A percentile compares a stretch with the other conserved stretches of the same genome.
These are phyloP conservation scores for Palythoa grandis DNA, from an alignment of 92 coral and sea anemone species.

Conservation along the genomic window DNA sequence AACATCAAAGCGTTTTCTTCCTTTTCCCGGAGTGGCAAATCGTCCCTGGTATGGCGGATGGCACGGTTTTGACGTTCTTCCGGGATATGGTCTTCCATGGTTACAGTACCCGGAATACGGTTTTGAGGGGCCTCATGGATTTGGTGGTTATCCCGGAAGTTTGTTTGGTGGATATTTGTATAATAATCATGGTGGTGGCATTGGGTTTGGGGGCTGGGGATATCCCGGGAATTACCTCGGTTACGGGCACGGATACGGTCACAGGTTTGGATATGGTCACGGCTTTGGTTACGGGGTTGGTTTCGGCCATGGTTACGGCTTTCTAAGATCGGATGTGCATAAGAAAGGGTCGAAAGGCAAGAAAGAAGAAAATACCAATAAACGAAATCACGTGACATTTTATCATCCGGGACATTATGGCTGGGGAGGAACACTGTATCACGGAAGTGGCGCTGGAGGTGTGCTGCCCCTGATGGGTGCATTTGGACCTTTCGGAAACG, in stretches of 20 bases:
- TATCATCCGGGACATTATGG: constrained; percentile 86
- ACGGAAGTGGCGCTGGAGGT: constrained; percentile 64
- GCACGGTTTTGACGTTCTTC: constrained; percentile 38
- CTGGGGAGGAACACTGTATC: constrained; percentile 82
- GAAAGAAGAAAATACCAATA: constrained; percentile 46
- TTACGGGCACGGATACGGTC: constrained; percentile 28
- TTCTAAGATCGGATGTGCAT: constrained; percentile 41
- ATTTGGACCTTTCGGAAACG: constrained; percentile 55
- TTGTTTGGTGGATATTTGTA: constrained; percentile 34
- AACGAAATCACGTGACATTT: constrained; percentile 61
- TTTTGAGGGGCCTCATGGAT: constrained; percentile 12
- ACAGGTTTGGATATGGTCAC: constrained; percentile 10
- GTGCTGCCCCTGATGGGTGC: constrained; percentile 64
- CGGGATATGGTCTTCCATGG: constrained; percentile 25
- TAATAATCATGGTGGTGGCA: constrained; percentile 6
- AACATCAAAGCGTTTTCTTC: constrained; percentile 38
- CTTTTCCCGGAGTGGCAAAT: constrained; percentile 24
- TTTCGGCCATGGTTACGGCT: constrained; percentile 45
- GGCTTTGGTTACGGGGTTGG: constrained; percentile 39
- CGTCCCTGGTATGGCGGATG: constrained; percentile 46
- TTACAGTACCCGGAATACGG: constrained; percentile 31
- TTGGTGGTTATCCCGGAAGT: constrained; percentile 26
- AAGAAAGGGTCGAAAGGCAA: constrained; percentile 27
- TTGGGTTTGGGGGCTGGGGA: constrained; percentile 26
- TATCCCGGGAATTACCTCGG: constrained; percentile 22